Base-by-base conservation (phyloP, 1,140 invertebrate genomes). In the Neodiprion lecontei region DNA sequence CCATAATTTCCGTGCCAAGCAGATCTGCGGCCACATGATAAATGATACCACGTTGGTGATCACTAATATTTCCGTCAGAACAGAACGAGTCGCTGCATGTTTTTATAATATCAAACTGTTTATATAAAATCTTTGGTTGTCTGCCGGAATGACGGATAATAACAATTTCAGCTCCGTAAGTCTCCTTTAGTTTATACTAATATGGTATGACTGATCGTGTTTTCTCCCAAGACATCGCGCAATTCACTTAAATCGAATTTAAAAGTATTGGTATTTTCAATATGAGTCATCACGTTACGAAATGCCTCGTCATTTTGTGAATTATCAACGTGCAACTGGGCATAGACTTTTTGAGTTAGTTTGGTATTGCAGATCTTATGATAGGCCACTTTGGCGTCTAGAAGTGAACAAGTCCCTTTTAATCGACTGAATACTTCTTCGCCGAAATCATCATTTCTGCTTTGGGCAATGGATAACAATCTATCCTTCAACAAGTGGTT, bases 81-180 rank as follows among this genome's bases (percentile, higher is more conserved):
- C n/a, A 47, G 12, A 74, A 69, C 68, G 68, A 74, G 47, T 74
- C 73, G 14, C 11, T 74, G 48, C 5, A 74, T 14, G 65, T 70
- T 66, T 70, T 65, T 21, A n/a, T 8, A 2, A 74, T 70, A 47
- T 65, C 48, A 61, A 65, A 66, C 61, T 8, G n/a, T 28, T 70
- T 74, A 17, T 61, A 74, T 53, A 50, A 70, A 47, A 70, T 65
- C 61, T 61, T 53, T n/a, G 73, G 50, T 61, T 40, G 9, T 65
- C 28, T 53, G 9, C 73, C 73, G 17, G 11, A 12, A 12, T 70
- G 50, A 9, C 69, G 68, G 12, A n/a, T 12, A 12, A 74, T 70
- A 14, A 47, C 21, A 40, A 74, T 74, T 10, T 70, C 48, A 65
- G 21, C 50, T 12, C 73, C 73, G 40, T 70, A 74, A 11, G 69